These are phyloP conservation scores for Lethrus apterus DNA, from an alignment of 1,140 invertebrate genomes.

Conservation along the genomic window DNA sequence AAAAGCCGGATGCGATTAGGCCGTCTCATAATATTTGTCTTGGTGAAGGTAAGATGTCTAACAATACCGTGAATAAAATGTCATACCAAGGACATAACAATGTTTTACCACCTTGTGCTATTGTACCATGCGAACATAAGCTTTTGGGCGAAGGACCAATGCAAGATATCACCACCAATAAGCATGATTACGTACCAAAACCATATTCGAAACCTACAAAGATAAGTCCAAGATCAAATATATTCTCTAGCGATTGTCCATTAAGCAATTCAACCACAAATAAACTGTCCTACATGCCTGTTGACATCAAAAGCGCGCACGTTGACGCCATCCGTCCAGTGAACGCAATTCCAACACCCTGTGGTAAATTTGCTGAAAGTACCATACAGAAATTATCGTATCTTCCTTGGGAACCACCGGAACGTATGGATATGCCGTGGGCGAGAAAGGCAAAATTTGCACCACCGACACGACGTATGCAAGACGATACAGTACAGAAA, in stretches of 20 bases:
- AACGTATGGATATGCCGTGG: constrained; percentile 43
- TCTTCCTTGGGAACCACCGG: constrained; percentile 39
- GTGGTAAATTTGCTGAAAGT: constrained; percentile 47
- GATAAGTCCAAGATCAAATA: constrained; percentile 42
- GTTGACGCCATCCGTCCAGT: constrained; percentile 41
- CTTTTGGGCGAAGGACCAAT: constrained; percentile 55
- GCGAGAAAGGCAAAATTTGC: constrained; percentile 38
- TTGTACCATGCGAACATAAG: constrained; percentile 39
- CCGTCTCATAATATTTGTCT: constrained; percentile 40
- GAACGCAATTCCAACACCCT: constrained; percentile 44
- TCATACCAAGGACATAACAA: constrained; percentile 47
- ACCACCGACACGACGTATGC: constrained; percentile 39
- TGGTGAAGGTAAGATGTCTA: constrained; percentile 41
- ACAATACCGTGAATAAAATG: constrained; percentile 50
- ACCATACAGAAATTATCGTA: constrained; percentile 54
- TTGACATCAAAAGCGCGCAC: constrained; percentile 41
- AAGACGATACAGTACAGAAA: constrained; percentile 42
- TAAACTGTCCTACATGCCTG: constrained; percentile 47
- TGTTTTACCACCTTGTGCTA: constrained; percentile 35
- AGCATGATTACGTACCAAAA: constrained; percentile 65
- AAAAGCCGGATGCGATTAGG: constrained; percentile 35
- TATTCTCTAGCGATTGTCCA: constrained; percentile 40
- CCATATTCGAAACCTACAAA: constrained; percentile 38
- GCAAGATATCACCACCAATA: constrained; percentile 61
- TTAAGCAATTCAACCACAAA: constrained; percentile 45